Base-by-base conservation (phyloP, 2,888 invertebrate genomes). In the Amiota communis region DNA sequence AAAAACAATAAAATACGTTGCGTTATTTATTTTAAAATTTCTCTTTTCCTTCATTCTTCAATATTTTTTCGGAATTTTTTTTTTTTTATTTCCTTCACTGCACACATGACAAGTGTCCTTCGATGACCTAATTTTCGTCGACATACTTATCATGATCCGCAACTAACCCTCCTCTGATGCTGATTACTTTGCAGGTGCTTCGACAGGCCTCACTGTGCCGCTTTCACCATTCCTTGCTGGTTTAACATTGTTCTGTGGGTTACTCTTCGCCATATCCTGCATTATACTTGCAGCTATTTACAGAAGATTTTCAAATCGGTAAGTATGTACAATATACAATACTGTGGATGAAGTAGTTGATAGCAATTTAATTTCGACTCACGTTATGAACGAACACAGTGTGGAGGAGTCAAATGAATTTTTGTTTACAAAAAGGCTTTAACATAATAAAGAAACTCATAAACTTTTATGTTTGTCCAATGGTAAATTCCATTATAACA, bases 181-280 rank as follows among this genome's bases (percentile, higher is more conserved):
- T 20, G 53, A 68, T 68, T 49, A 13, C 47, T 64, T 64, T 64
- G 36, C 90, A 94, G 94, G 94, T 82, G 92, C 92, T 83, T 91
- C 92, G 17, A 90, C 91, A 48, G 92, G 92, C 74, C 91, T 91
- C 79, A 90, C 92, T 9, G 91, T 94, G 76, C 93, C 93, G 13
- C 91, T 95, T 85, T 95, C 94, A 78, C 95, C 95, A 13, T 92
- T 96, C 72, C 91, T 96, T 74, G 93, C 95, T 9, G 95, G 94
- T 1, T 91, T 96, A 79, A 93, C 95, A 72, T 93, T 94, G 9
- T 94, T 94, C 87, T 95, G 95, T 20, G 95, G 94, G 3, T 91
- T 95, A 69, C 90, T 96, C 71, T 94, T 95, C 53, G 93, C 95
- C 8, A 93, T 95, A 4, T 94, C 94, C 12, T 95, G 95, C 86